Evolutionary conservation across 2,113 vertebrate species (phyloP).

Genomic region (Calidris pygmaea): DNA sequence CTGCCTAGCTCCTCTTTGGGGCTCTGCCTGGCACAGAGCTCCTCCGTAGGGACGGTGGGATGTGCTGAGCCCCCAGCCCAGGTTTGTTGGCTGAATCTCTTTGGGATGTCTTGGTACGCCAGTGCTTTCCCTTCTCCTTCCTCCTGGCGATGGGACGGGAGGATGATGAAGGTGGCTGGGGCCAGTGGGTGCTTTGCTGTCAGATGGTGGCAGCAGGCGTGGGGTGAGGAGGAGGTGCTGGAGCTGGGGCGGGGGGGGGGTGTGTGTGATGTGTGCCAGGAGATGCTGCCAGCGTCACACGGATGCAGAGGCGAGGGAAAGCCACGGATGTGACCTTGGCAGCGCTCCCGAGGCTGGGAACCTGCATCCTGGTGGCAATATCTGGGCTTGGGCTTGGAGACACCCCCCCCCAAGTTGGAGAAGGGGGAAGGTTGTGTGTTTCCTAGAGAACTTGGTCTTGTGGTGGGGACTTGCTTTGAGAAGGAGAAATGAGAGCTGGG

Average conservation of each 20-base stretch:
- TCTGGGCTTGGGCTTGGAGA: neutral
- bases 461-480: neutral
- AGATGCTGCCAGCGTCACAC: fast-evolving
- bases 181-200: neutral
- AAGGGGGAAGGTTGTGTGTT: neutral
- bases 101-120: neutral
- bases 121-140: neutral
- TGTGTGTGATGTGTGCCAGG: neutral
- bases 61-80: neutral
- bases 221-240: neutral
- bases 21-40: neutral
- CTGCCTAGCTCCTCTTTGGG: neutral
- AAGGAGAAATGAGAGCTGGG: neutral
- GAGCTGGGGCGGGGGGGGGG: neutral
- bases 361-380: neutral
- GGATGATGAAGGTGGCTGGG: neutral
- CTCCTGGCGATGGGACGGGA: neutral
- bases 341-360: neutral
- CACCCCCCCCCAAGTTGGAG: neutral
- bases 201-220: neutral
- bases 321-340: neutral
- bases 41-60: neutral
- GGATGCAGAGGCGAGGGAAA: neutral
- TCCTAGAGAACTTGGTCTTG: neutral
- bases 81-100: neutral